Percentiles rank a stretch among this genome's conserved stretches.
phyloP scores from a whole-genome alignment of 2,888 invertebrate species.

The Galeruca laticollis region DNA sequence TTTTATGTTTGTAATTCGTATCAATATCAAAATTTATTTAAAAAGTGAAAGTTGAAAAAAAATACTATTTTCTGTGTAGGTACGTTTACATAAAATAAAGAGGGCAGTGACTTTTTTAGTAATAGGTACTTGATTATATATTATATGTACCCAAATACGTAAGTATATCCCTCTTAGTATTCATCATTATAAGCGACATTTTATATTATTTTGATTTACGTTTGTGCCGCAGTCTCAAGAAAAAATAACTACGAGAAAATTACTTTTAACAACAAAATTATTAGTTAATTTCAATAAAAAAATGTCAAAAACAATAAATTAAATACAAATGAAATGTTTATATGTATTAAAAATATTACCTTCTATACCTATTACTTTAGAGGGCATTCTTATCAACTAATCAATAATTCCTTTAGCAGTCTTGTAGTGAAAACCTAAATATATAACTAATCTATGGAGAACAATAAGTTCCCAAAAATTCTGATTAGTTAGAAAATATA shows the following conservation, averaged over 20 bases:
- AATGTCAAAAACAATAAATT: background rate
- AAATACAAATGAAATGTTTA: background rate
- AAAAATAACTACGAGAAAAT: background rate
- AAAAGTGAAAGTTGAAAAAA: background rate
- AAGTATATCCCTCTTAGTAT: background rate
- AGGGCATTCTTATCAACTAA: slow-evolving; percentile 3
- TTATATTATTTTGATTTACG: background rate
- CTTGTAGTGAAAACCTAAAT: slow-evolving; percentile 13
- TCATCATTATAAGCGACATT: slow-evolving; percentile 11
- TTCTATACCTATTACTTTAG: slow-evolving; percentile 6
- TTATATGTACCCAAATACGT: slow-evolving; percentile 3
- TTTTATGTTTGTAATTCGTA: background rate
- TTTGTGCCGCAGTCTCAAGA: slow-evolving; percentile 9
- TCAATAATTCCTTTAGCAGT: slow-evolving; percentile 12
- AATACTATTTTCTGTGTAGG: slow-evolving; percentile 4
- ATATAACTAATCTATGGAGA: slow-evolving; percentile 9
- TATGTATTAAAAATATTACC: background rate
- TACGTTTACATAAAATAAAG: slow-evolving; percentile 5
- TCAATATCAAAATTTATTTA: too few species aligned
- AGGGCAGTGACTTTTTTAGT: slow-evolving; percentile 39
- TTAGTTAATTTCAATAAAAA: background rate
- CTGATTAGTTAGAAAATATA: slow-evolving; percentile 10
- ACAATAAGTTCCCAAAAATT: slow-evolving; percentile 18
- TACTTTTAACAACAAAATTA: background rate
- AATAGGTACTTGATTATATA: slow-evolving; percentile 20